Percentiles rank a stretch among this genome's conserved stretches.
phyloP scores from a whole-genome alignment of 2,888 invertebrate species.

The Ommatoiulus sabulosus region DNA sequence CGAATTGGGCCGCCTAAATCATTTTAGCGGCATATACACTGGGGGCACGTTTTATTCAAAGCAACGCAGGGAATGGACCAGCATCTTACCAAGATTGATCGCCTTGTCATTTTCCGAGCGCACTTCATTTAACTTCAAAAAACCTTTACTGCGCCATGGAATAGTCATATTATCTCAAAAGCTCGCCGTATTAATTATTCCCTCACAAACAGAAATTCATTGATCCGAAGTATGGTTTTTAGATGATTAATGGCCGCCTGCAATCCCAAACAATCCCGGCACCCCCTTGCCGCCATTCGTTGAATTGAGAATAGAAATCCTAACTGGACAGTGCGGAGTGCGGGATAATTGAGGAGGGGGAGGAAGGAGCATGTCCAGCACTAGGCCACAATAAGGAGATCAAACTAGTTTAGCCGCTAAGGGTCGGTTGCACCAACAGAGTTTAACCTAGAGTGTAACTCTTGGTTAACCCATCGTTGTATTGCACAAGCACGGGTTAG shows the following conservation, averaged over 20 bases:
- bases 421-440: too few species aligned
- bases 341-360: too few species aligned
- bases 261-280: slow-evolving; percentile 9
- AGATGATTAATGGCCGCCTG: background rate
- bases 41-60: slow-evolving; percentile 34
- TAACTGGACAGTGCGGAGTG: background rate
- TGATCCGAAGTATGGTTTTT: slow-evolving; percentile 25
- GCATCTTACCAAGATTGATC: slow-evolving; percentile 12
- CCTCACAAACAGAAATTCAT: slow-evolving; percentile 34
- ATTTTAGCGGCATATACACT: slow-evolving; percentile 8
- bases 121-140: slow-evolving; percentile 26
- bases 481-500: too few species aligned
- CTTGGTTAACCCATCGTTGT: too few species aligned
- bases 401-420: background rate
- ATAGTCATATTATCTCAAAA: slow-evolving; percentile 34
- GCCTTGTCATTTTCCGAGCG: slow-evolving; percentile 8
- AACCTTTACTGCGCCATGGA: background rate
- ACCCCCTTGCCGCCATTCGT: background rate
- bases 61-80: too few species aligned
- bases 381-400: background rate
- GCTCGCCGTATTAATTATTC: slow-evolving; percentile 8
- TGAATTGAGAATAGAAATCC: background rate
- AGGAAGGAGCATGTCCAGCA: background rate
- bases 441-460: background rate
- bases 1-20: slow-evolving; percentile 34